A percentile compares a stretch with the other conserved stretches of the same genome.
phyloP scores from a whole-genome alignment of 2,113 vertebrate species.

The Caranx ignobilis region DNA sequence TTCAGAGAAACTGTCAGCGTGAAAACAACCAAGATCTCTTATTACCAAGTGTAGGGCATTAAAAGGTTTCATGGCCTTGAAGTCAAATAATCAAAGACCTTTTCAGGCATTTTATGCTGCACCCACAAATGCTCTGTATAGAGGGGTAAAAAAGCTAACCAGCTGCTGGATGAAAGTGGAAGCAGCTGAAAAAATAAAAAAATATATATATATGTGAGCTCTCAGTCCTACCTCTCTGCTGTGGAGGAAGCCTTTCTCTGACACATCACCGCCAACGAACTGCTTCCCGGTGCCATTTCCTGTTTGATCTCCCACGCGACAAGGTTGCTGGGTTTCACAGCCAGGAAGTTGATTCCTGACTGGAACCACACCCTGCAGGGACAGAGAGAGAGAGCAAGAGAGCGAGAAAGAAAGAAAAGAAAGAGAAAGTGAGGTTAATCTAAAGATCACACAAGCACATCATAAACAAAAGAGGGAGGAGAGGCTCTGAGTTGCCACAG shows the following conservation, averaged over 20 bases:
- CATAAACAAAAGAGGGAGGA: slow-evolving; percentile 40
- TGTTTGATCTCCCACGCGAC: slow-evolving; percentile 95
- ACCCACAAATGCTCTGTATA: slow-evolving; percentile 19
- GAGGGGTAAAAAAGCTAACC: neutral
- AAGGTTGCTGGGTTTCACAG: slow-evolving; percentile 88
- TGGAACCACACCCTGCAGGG: slow-evolving; percentile 90
- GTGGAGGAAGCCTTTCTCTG: slow-evolving; percentile 84
- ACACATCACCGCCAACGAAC: slow-evolving; percentile 88
- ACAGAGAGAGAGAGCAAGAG: neutral
- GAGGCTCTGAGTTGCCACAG: slow-evolving; percentile 17
- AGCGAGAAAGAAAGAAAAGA: slow-evolving; percentile 4
- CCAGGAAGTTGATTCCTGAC: slow-evolving; percentile 88
- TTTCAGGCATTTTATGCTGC: slow-evolving; percentile 16
- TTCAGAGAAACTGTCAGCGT: neutral
- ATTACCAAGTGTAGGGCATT: neutral
- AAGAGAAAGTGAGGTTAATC: slow-evolving; percentile 50
- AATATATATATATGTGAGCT: neutral
- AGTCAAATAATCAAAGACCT: slow-evolving; percentile 33
- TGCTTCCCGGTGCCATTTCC: slow-evolving; percentile 87
- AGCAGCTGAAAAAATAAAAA: slow-evolving; percentile 6
- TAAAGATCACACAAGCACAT: slow-evolving; percentile 35
- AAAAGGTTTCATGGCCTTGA: slow-evolving; percentile 3
- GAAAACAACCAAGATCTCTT: slow-evolving; percentile 3
- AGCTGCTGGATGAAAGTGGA: slow-evolving; percentile 30
- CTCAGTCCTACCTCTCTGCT: slow-evolving; percentile 86